Base-by-base conservation (phyloP, 1,140 invertebrate genomes). In the Limonius californicus region DNA sequence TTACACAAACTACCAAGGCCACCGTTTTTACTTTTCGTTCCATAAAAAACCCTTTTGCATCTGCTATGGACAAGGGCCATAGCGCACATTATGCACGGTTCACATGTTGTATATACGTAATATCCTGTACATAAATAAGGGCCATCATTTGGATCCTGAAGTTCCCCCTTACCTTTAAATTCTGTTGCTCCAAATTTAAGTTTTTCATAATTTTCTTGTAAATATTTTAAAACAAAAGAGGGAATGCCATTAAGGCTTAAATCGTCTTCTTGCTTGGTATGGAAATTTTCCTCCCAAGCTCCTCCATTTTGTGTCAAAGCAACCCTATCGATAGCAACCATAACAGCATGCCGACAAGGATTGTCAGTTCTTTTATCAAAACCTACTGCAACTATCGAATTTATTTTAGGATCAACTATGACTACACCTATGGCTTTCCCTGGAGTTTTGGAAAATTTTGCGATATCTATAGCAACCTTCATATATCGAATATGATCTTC, bases 61-160 rank as follows among this genome's bases (percentile, higher is more conserved):
- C 96, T 80, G 20, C 92, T 92, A 78, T 98, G 96, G 0, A 97
- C 82, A 47, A 98, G 76, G 0, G 90, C 95, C 95, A 98, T 98
- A 0, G 92, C 83, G 80, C 96, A 97, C 86, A 98, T 93, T 1
- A 91, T 73, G 78, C 96, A 98, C 0, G 95, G 95, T 74, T 98
- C 95, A 59, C 81, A 81, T 1, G 87, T 84, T 11, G 93, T 72
- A 74, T 95, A 97, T 0, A 91, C 74, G 80, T 94, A 89, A 78
- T 92, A 95, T 8, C 89, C 89, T 0, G 94, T 97, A 77, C 94
- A 96, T 4, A 97, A 78, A 76, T 97, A 98, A 0, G 88, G 85
- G 1, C 83, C 83, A 30, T 80, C 68, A 2, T 39, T 39, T n/a
- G 73, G 8, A 53, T 64, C 62, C 62, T 73, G 73, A 57, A 72